A percentile compares a stretch with the other conserved stretches of the same genome.
These are phyloP conservation scores for Muscicapa adusta DNA, from an alignment of 2,113 vertebrate genomes.

Conservation along the genomic window DNA sequence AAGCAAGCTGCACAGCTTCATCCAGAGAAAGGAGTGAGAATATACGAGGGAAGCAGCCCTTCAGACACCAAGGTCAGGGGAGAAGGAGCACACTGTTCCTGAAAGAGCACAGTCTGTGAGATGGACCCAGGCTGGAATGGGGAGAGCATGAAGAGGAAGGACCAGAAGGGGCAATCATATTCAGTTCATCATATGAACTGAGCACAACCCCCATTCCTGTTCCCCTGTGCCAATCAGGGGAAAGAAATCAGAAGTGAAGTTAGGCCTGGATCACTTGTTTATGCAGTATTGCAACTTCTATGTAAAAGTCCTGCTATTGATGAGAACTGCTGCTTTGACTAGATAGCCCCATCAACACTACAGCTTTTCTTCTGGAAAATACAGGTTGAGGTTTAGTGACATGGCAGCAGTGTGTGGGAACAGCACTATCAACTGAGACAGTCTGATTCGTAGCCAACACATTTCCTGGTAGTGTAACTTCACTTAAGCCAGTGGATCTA, in stretches of 20 bases:
- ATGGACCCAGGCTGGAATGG: neutral
- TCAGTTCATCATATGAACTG: no score
- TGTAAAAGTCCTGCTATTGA: neutral
- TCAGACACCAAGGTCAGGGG: neutral
- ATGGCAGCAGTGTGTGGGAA: neutral
- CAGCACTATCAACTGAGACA: neutral
- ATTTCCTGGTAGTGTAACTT: neutral
- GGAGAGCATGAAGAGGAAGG: neutral
- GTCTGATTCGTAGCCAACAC: neutral
- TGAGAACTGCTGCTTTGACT: neutral
- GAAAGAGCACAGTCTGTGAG: fast-evolving
- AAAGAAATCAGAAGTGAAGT: neutral
- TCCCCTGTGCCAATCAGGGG: fast-evolving
- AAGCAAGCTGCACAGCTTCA: neutral
- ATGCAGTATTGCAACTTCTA: neutral
- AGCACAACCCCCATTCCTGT: neutral
- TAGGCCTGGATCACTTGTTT: neutral
- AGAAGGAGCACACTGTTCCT: neutral
- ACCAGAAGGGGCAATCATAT: neutral
- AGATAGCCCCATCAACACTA: neutral
- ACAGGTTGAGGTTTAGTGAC: neutral
- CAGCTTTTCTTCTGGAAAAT: neutral
- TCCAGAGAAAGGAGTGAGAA: neutral
- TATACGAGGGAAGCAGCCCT: neutral
- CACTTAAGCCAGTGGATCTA: neutral